Evolutionary conservation across 2,113 vertebrate species (phyloP), one percentile per base, ranked within the genome.

Genomic region (Larimichthys polyactis): DNA sequence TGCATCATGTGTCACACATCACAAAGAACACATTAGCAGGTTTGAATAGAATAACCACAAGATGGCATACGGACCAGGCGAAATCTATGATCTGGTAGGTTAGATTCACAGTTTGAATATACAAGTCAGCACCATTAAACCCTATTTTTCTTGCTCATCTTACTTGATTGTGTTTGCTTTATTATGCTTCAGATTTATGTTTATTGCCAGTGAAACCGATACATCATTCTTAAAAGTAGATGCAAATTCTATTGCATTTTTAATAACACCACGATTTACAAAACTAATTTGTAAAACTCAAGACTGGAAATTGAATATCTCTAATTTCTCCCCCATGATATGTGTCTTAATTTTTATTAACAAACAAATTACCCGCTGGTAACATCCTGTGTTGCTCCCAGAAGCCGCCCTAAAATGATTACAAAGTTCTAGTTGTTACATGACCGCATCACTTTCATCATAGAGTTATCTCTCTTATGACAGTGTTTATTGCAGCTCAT

Each of bases 41-140:
- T 1, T 10, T 22, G 12, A 75, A 24, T 22, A 75, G 11, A 36
- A 65, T 65, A 71, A 65, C 77, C 59, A 75, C 71, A 64, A 79
- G 76, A 65, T 70, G 71, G 51, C 82, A 70, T 57, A 49, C 57
- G 10, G 2, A 43, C 5, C 55, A 55, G 48, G 36, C 43, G 24
- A 52, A 70, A 55, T 7, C 15, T 46, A 60, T n/a, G 19, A 6
- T 12, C 40, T 16, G n/a, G 19, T 57, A 51, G 12, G 19, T n/a
- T 27, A 32, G 49, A 10, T 55, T n/a, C 22, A n/a, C 12, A 43
- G 17, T 16, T 46, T 66, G 4, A 29, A 44, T 46, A 51, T n/a
- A 16, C 6, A 5, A 10, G 55, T 43, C 11, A 64, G 51, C 14
- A 12, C 27, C 17, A 7, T 27, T 8, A 46, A 17, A 40, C 43